A percentile compares a stretch with the other conserved stretches of the same genome.
Conservation (phyloP, 2,888 invertebrate genomes). For the Phragmatobia fuliginosa region DNA sequence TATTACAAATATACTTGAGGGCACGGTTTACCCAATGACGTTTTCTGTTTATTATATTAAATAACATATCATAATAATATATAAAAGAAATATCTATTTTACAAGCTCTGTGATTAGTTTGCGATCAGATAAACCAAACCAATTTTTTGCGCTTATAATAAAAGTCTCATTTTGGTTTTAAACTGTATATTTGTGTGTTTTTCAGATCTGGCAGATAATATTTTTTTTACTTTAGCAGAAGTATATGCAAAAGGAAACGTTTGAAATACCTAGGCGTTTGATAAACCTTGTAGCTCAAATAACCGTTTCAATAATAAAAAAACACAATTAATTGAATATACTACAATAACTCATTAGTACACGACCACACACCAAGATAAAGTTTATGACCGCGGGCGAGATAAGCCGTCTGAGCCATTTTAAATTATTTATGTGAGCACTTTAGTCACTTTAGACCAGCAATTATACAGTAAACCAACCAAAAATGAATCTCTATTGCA, state of each 20-base stretch:
- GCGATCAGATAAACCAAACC: too few species aligned
- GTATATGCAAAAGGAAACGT: too few species aligned
- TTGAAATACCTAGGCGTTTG: not conserved
- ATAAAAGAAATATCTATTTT: too few species aligned
- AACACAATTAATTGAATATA: not conserved
- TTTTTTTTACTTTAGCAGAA: not conserved
- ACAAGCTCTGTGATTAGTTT: too few species aligned
- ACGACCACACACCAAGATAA: slow-evolving; percentile 4
- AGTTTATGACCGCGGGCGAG: slow-evolving; percentile 9
- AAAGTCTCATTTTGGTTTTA: too few species aligned
- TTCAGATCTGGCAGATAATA: not conserved
- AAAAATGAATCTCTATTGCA: not conserved
- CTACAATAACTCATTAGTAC: slow-evolving; percentile 8
- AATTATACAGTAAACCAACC: not conserved
- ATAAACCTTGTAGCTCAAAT: not conserved
- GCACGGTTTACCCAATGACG: too few species aligned
- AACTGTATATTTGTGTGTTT: not conserved
- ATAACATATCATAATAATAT: too few species aligned
- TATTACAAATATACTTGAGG: too few species aligned
- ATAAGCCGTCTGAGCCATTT: slow-evolving; percentile 4
- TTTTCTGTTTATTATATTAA: too few species aligned
- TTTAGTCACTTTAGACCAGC: not conserved
- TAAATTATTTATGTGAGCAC: not conserved
- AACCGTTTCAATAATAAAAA: not conserved
- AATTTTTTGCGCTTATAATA: too few species aligned